Evolutionary conservation across 2,888 invertebrate genomes (phyloP), one percentile per base, ranked within the genome.

Genomic region (Gymnoscelis rufifasciata): DNA sequence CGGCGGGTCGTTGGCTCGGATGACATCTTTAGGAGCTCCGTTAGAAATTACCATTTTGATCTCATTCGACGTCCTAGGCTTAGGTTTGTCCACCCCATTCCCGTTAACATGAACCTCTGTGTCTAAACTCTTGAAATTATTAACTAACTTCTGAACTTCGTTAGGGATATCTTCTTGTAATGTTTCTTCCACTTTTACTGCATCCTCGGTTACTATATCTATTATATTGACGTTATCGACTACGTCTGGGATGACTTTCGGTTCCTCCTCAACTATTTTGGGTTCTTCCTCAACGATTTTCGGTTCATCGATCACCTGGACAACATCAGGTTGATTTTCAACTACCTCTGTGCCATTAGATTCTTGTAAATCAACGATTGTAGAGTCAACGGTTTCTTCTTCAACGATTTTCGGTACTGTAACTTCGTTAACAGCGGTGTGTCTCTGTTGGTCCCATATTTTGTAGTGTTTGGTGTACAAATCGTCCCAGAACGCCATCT

Each of bases 1-100:
- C 0, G 87, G 88, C 0, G 88, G 88, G 29, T 88, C 88, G 27
- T 86, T 88, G 0, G 88, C 88, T 24, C 88, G 70, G 2, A 88
- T 86, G 0, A 88, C 86, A 10, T 88, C 88, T 51, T 76, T 82
- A 0, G 87, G 79, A 0, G 62, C 68, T 0, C 80, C 77, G 40
- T 83, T 84, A 0, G 68, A 58, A 7, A 68, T 64, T 0, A 73
- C 80, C 84, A 87, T 86, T 59, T 87, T 87, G 1, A 87, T 82
- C 58, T 87, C 87, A 37, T 87, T 87, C 0, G 87, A 87, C 0
- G 83, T 74, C 24, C 83, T 66, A 1, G n/a, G 10, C 0, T 71
- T 61, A n/a, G 63, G 65, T 38, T 51, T 68, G 0, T 70, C 71
- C 0, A 49, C 44, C 0, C 56, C 62, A 37, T 66, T 68, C 0